A percentile compares a stretch with the other conserved stretches of the same genome.
Conservation (phyloP, 2,113 vertebrate genomes). For the Buteo buteo region DNA sequence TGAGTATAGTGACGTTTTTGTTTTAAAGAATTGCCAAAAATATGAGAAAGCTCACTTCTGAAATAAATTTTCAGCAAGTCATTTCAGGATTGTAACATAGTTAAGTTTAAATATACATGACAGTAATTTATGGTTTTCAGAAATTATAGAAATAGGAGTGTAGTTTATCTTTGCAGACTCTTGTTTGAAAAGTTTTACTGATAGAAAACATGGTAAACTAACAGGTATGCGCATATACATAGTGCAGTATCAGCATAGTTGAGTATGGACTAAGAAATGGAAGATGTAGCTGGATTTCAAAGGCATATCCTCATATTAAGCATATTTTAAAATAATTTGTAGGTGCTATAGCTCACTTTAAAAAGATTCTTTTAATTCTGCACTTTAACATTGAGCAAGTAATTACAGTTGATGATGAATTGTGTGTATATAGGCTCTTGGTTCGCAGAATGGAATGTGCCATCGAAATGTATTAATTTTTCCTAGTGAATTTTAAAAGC, state of each 20-base stretch:
- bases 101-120: neutral
- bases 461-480: neutral
- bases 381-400: neutral
- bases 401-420: neutral
- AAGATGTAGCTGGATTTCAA: neutral
- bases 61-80: neutral
- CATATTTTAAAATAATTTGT: neutral
- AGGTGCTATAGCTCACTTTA: neutral
- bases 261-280: neutral
- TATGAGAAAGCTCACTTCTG: neutral
- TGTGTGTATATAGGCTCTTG: rapidly evolving
- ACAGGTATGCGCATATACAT: neutral
- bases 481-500: neutral
- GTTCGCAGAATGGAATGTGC: neutral
- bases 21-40: neutral
- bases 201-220: neutral
- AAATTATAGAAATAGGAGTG: neutral
- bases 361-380: neutral
- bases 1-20: neutral
- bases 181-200: neutral
- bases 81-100: neutral
- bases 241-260: neutral
- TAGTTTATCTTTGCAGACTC: neutral
- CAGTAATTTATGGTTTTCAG: neutral
- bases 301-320: neutral